Evolutionary conservation across 2,888 invertebrate genomes (phyloP), one percentile per base, ranked within the genome.

Genomic region (Leucoma salicis): DNA sequence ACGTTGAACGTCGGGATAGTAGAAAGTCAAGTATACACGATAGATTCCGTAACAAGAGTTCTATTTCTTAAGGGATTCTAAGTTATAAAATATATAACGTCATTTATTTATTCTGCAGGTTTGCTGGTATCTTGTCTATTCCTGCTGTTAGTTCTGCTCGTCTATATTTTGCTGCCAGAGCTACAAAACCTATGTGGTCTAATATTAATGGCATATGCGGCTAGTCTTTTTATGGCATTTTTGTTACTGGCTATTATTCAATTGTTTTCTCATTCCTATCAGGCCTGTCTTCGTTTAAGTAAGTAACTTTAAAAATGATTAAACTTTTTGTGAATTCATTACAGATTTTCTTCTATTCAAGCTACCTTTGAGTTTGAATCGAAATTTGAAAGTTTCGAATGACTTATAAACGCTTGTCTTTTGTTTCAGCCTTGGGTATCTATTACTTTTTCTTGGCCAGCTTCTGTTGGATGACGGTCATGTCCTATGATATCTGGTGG

Each of bases 401-500:
- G 16, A 16, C 16, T 16, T 16, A 16, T 6, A 16, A 8, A 21
- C 8, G 21, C 1, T 21, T 21, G 21, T 5, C 8, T 29, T 53
- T 46, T 45, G 5, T 78, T 79, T 25, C 72, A 86, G 85, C 78
- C 1, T 56, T 68, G 40, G 12, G 49, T 0, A 70, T 70, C 1
- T 85, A 87, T 46, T 87, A 60, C 54, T 80, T 63, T 49, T 74
- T 87, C 27, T 39, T 86, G 53, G 68, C 86, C 2, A 71, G 74
- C n/a, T 87, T 86, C 53, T 83, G 79, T 38, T 87, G 87, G 87
- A 83, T 87, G 82, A 86, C 74, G 42, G 70, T 86, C 2, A 87
- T 87, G 87, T 85, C 85, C 0, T 78, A 72, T 45, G 87, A 87
- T 31, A 83, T 87, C 39, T 87, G 86, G 86, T 86, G 85, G 83